phyloP scores from a whole-genome alignment of 53 echinoderm and acorn worm species.

The Pentamera pediparva region DNA sequence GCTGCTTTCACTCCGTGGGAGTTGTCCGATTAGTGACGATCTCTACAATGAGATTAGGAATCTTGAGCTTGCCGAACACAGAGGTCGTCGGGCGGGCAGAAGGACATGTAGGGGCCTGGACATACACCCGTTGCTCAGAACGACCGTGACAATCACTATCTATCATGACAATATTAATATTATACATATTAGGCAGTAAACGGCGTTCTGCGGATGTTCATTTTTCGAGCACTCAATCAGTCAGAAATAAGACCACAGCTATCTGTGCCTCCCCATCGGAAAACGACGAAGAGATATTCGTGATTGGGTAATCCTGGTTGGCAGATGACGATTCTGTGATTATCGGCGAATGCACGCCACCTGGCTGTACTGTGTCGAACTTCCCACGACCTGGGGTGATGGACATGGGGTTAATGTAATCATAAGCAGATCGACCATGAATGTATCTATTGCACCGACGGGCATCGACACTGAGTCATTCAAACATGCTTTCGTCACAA shows the following conservation, averaged over 20 bases:
- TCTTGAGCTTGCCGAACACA: background rate
- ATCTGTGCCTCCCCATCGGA: slow-evolving; percentile 3
- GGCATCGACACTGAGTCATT: background rate
- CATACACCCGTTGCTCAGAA: background rate
- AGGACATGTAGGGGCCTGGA: background rate
- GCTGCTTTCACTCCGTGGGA: background rate
- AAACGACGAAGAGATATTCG: slow-evolving; percentile 4
- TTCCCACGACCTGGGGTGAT: background rate
- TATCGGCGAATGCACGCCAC: slow-evolving; percentile 31
- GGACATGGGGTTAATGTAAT: slow-evolving; percentile 12
- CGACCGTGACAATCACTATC: background rate
- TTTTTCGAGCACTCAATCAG: slow-evolving; percentile 27
- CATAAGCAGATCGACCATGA: background rate
- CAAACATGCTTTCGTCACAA: background rate
- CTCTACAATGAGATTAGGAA: background rate
- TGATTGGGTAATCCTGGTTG: slow-evolving; percentile 23
- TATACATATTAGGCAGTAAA: background rate
- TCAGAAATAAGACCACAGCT: slow-evolving; percentile 7
- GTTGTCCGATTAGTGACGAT: background rate
- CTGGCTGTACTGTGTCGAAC: slow-evolving; percentile 2
- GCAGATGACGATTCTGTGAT: background rate
- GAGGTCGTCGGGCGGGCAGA: background rate
- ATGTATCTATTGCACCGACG: background rate
- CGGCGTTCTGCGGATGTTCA: background rate
- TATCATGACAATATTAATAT: background rate